A percentile compares a stretch with the other conserved stretches of the same genome.
Conservation (phyloP, 2,888 invertebrate genomes). For the Lasioglossum malachurum region DNA sequence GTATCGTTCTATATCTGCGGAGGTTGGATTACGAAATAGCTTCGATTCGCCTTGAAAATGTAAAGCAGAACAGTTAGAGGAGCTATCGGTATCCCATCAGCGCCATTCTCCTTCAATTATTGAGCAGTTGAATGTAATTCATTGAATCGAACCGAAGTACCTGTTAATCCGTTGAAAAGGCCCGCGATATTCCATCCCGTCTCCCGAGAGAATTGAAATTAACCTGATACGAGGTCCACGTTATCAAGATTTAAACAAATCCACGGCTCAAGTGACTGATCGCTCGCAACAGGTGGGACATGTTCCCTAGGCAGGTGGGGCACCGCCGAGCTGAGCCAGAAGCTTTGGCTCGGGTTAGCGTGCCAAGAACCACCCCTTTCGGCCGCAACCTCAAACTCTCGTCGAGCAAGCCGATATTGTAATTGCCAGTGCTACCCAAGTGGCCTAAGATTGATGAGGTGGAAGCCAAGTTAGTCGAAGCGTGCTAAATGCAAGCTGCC, state of each 20-base stretch:
- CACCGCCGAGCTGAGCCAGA: slow-evolving; percentile 70
- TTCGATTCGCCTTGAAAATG: not conserved
- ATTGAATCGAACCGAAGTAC: slow-evolving; percentile 43
- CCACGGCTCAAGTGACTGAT: slow-evolving; percentile 81
- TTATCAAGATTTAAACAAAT: slow-evolving; percentile 83
- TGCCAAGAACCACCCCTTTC: slow-evolving; percentile 81
- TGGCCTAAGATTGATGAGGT: slow-evolving; percentile 83
- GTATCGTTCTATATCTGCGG: not conserved
- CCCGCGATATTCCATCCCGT: slow-evolving; percentile 45
- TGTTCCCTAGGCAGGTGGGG: slow-evolving; percentile 79
- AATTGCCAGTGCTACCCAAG: slow-evolving; percentile 83
- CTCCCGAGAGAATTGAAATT: slow-evolving; percentile 71
- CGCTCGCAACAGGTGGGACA: slow-evolving; percentile 83
- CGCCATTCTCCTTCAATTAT: slow-evolving; percentile 51
- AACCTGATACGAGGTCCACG: slow-evolving; percentile 73
- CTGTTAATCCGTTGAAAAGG: slow-evolving; percentile 57
- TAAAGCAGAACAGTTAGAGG: not conserved
- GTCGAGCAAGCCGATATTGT: slow-evolving; percentile 84
- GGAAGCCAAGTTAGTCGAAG: slow-evolving; percentile 80
- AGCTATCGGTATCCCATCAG: slow-evolving; percentile 10
- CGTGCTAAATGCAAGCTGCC: slow-evolving; percentile 78
- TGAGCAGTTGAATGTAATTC: slow-evolving; percentile 29
- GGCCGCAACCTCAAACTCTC: slow-evolving; percentile 82
- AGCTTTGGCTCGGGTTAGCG: slow-evolving; percentile 77
- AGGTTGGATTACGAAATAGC: not conserved